Evolutionary conservation across 1,140 invertebrate genomes (phyloP), one percentile per base, ranked within the genome.

Genomic region (Sinella curviseta): DNA sequence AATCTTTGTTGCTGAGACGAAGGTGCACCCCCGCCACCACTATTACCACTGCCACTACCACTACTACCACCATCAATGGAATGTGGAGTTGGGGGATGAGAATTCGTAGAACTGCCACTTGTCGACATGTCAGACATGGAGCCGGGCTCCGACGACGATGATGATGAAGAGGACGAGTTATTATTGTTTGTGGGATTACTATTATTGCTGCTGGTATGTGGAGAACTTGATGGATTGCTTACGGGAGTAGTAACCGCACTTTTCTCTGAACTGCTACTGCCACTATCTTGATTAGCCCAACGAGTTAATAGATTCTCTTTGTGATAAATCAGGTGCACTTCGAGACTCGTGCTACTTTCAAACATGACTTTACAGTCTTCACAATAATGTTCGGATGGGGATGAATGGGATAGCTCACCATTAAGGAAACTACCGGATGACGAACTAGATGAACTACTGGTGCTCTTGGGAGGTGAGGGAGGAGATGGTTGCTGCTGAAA

Each of bases 241-340:
- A 36, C 74, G 3, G 31, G 12, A 12, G 26, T 26, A 31, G 16
- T 30, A n/a, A 54, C 35, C 39, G 39, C 39, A 70, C 65, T 70
- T 70, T 70, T 70, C 65, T 70, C 65, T 24, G 65, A 70, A 70
- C 65, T 70, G 57, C 26, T 65, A 33, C 65, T 70, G 30, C 24
- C 24, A 60, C 24, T 60, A 24, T 87, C 86, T 85, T 91, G 90
- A n/a, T 86, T 89, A n/a, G 90, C 90, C 93, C 93, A 94, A 86
- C 93, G 92, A 83, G 89, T 92, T 79, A 93, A 86, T 77, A 93
- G 86, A 83, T 92, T 93, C 83, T 93, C 92, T 84, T 93, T 92
- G 82, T 94, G 93, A 84, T 94, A 94, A 80, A 91, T 90, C 80
- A 93, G 87, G 87, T 94, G 93, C 77, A 94, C 93, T 82, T 93